Percentiles rank a stretch among this genome's conserved stretches.
These are phyloP conservation scores for Sphenodon punctatus DNA, from an alignment of 2,797 vertebrate genomes.

Conservation along the genomic window DNA sequence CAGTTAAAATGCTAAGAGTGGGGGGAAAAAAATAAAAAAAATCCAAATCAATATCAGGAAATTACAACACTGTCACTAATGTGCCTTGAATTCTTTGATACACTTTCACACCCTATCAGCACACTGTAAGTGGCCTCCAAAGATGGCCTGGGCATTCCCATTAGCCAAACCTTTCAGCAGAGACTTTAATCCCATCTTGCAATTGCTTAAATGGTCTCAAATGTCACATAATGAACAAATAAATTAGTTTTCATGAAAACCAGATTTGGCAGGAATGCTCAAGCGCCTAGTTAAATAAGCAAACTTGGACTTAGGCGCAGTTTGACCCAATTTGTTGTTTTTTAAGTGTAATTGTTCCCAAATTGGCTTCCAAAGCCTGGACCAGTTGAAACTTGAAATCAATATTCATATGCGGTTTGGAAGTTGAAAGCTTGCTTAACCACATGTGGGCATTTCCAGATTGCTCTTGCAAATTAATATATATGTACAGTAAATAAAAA, in stretches of 20 bases:
- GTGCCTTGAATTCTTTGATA: conserved; percentile 25
- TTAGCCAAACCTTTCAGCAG: conserved; percentile 53
- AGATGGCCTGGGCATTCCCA: conserved; percentile 44
- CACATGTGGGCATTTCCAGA: background rate
- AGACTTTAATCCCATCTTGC: conserved; percentile 58
- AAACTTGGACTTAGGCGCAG: conserved; percentile 44
- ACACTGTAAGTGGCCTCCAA: conserved; percentile 12
- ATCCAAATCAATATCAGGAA: background rate
- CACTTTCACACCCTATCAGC: conserved; percentile 24
- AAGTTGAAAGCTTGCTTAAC: conserved; percentile 9
- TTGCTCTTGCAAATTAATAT: background rate
- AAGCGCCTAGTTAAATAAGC: conserved; percentile 66
- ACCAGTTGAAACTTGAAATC: conserved; percentile 50
- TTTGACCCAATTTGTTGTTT: conserved; percentile 55
- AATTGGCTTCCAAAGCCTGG: conserved; percentile 50
- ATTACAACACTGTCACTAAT: conserved; percentile 21
- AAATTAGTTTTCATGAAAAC: conserved; percentile 71
- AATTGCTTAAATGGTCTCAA: conserved; percentile 72
- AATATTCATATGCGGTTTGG: conserved; percentile 3
- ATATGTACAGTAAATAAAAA: conserved; percentile 1
- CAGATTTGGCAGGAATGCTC: conserved; percentile 62
- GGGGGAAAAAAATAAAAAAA: background rate
- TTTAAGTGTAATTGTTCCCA: conserved; percentile 62
- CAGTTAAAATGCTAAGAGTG: background rate
- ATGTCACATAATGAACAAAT: conserved; percentile 76